These are phyloP conservation scores for Eidolon helvum DNA, from an alignment of 2,113 vertebrate species.

Conservation along the genomic window DNA sequence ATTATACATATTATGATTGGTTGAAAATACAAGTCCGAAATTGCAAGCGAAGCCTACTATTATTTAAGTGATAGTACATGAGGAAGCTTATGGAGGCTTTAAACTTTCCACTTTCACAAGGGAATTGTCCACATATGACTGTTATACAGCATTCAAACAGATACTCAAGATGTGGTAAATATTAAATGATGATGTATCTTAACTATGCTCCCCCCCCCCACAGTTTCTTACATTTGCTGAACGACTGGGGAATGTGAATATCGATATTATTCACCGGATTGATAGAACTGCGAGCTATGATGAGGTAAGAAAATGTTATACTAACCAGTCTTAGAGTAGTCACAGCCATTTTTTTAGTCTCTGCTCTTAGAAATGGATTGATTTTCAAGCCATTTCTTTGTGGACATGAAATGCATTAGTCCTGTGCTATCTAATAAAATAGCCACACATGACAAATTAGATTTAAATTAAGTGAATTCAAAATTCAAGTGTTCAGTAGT, in stretches of 20 bases:
- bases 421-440: background rate
- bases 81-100: background rate
- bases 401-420: background rate
- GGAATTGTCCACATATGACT: background rate
- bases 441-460: background rate
- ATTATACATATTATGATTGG: background rate
- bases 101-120: background rate
- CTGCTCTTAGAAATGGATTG: background rate
- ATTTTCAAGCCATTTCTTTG: conserved; percentile 10
- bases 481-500: background rate
- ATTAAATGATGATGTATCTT: background rate
- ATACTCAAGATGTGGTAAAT: background rate
- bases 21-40: background rate
- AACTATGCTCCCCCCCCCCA: background rate
- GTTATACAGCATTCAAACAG: background rate
- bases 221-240: conserved; percentile 99
- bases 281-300: conserved; percentile 92
- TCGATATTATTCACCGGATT: conserved; percentile 96
- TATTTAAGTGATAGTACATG: background rate
- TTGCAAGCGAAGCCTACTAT: background rate
- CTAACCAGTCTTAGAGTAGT: background rate
- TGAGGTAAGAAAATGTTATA: conserved; percentile 87
- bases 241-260: conserved; percentile 95
- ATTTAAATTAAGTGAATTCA: background rate
- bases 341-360: background rate